These are phyloP conservation scores for Linepithema humile DNA, from an alignment of 1,140 invertebrate species.

Conservation along the genomic window DNA sequence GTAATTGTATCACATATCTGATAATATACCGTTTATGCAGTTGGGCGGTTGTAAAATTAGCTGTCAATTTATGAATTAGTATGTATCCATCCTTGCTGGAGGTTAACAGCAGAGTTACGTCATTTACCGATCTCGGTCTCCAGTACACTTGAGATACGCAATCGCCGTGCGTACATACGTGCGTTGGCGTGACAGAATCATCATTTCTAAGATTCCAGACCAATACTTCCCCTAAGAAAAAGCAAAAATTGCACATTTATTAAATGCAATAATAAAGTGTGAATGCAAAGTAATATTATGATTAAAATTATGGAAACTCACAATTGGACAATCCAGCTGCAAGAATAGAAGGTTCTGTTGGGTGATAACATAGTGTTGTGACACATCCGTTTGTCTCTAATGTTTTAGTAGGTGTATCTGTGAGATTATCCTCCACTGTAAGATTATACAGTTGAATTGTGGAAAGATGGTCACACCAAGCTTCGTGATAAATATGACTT, in stretches of 20 bases:
- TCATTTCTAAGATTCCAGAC: conserved; percentile 83
- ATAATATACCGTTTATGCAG: conserved; percentile 74
- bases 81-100: conserved; percentile 81
- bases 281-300: background rate
- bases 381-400: conserved; percentile 80
- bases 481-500: conserved; percentile 76
- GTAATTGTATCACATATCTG: background rate
- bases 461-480: conserved; percentile 82
- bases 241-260: conserved; percentile 19
- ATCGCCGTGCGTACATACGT: conserved; percentile 79
- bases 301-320: conserved; percentile 51
- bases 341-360: conserved; percentile 81
- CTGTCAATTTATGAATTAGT: conserved; percentile 77
- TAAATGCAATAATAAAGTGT: background rate
- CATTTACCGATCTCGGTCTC: conserved; percentile 76
- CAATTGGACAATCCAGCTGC: conserved; percentile 82
- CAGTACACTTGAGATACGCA: conserved; percentile 78
- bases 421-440: conserved; percentile 75
- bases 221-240: conserved; percentile 79
- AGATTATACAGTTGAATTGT: conserved; percentile 81
- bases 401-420: conserved; percentile 71
- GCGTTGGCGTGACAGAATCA: conserved; percentile 71
- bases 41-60: conserved; percentile 76
- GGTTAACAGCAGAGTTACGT: conserved; percentile 75
- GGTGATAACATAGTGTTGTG: conserved; percentile 80